Base-by-base conservation (phyloP, 2,888 invertebrate species). In the Athrips mouffetella region DNA sequence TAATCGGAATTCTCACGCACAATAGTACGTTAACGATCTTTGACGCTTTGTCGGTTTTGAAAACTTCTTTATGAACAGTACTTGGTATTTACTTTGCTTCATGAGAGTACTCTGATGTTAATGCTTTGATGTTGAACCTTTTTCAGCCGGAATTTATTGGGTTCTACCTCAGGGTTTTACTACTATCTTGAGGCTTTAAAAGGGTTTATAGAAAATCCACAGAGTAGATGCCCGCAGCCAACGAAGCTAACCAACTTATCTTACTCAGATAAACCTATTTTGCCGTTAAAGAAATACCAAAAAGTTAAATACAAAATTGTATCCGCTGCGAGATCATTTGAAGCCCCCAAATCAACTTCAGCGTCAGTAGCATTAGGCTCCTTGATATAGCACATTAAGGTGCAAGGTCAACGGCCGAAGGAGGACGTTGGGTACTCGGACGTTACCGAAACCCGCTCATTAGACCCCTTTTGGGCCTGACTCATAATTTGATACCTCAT, bases 391-490 rank as follows among this genome's bases (percentile, higher is more conserved):
- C 64, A 70, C 62, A 65, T 65, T 60, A 59, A 62, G 62, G 57
- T 60, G 53, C 53, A 51, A 61, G 62, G 75, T 76, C 76, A 73
- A 66, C 53, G 78, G 68, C 78, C 80, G 53, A 31, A 52, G 49
- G 51, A 64, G 63, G 70, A 71, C 65, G 60, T 66, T 62, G 60
- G 63, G 70, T 72, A 76, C 73, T 74, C 72, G 70, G 62, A 71
- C 65, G 67, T 73, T 78, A 76, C 70, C 72, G 71, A 76, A 79
- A 75, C 53, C 61, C 57, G 61, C 68, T 76, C 76, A 76, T 81
- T 77, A 79, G 66, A 66, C 57, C 70, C 69, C 72, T 72, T 76
- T 80, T 69, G 58, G 68, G 67, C 50, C 63, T 73, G 73, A 74
- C 60, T 74, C 72, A 70, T 70, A 41, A 59, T 66, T 65, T 63